Conservation (phyloP, 2,113 vertebrate species). For the Archocentrus centrarchus region DNA sequence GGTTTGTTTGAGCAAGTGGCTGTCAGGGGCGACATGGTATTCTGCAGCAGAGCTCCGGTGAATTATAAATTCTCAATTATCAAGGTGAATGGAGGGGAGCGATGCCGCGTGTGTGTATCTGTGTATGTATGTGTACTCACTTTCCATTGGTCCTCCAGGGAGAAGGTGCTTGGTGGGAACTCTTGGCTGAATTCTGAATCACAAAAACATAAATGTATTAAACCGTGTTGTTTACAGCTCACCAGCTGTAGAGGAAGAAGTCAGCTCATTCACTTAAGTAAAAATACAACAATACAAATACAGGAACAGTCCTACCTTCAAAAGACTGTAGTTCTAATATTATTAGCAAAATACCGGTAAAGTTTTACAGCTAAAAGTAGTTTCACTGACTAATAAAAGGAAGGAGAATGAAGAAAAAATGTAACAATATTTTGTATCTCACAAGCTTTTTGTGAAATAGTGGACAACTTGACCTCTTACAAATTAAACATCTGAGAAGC, state of each 20-base stretch:
- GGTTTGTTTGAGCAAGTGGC: conserved; percentile 70
- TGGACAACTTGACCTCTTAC: background rate
- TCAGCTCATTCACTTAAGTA: background rate
- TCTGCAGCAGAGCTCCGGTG: conserved; percentile 51
- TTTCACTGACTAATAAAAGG: background rate
- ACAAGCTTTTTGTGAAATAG: background rate
- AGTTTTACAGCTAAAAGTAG: background rate
- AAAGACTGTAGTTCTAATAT: background rate
- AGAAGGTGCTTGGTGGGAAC: conserved; percentile 93
- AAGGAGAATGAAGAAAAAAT: background rate
- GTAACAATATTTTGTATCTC: background rate
- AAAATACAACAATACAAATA: background rate
- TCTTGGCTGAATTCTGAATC: conserved; percentile 93
- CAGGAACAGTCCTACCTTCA: background rate
- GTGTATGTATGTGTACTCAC: conserved; percentile 83
- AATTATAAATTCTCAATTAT: conserved; percentile 70
- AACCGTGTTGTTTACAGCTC: background rate
- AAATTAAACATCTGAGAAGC: background rate
- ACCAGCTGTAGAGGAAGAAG: background rate
- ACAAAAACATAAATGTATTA: conserved; percentile 41
- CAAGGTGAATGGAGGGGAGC: conserved; percentile 21
- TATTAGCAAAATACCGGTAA: background rate
- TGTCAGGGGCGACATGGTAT: conserved; percentile 44
- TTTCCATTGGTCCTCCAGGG: conserved; percentile 96
- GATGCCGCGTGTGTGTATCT: background rate